Percentiles rank a stretch among this genome's conserved stretches.
Conservation (phyloP, 2,888 invertebrate genomes). For the Leucoma salicis region DNA sequence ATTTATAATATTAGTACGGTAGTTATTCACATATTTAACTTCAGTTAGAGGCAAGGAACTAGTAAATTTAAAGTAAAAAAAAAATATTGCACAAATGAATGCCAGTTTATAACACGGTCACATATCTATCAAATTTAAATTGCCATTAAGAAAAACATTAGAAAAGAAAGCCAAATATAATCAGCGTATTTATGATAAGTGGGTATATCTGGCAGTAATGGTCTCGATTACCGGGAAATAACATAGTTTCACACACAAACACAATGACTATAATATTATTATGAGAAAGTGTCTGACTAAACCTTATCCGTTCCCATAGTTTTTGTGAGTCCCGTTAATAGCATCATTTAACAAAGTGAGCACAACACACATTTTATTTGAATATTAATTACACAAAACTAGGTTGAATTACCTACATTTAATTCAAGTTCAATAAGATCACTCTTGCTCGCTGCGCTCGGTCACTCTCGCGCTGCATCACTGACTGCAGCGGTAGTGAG, state of each 20-base stretch:
- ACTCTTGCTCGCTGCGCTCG: no score
- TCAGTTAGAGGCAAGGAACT: no score
- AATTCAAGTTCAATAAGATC: not conserved
- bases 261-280: slow-evolving; percentile 15
- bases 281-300: slow-evolving; percentile 23
- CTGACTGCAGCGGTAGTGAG: no score
- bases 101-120: no score
- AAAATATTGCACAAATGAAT: no score
- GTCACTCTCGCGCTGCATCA: no score
- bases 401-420: not conserved
- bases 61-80: no score
- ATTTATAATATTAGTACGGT: no score
- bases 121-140: no score
- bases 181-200: not conserved
- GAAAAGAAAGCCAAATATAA: not conserved
- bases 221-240: slow-evolving; percentile 15
- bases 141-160: not conserved
- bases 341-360: not conserved
- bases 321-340: slow-evolving; percentile 9
- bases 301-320: slow-evolving; percentile 30
- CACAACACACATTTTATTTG: not conserved
- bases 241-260: slow-evolving; percentile 15
- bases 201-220: not conserved
- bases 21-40: no score
- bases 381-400: not conserved